phyloP scores from a whole-genome alignment of 1,140 invertebrate genomes.

The Bombus cullumanus region DNA sequence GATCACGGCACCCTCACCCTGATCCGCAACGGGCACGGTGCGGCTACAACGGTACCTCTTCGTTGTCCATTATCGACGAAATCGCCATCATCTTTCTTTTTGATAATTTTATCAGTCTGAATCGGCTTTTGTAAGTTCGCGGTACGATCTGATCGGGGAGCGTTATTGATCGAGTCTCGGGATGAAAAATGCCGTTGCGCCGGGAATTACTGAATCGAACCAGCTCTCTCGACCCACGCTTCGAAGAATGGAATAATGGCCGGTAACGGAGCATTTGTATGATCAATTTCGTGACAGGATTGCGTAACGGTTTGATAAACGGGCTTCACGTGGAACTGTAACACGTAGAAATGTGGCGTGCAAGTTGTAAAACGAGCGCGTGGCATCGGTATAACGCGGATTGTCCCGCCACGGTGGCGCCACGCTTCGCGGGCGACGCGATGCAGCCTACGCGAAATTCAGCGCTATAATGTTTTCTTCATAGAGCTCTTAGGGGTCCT shows the following conservation, averaged over 20 bases:
- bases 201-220: conserved; percentile 50
- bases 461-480: conserved; percentile 54
- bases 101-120: conserved; percentile 56
- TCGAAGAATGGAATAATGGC: conserved; percentile 40
- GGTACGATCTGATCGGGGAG: conserved; percentile 27
- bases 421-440: conserved; percentile 60
- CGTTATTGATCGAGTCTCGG: conserved; percentile 12
- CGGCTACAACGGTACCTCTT: conserved; percentile 69
- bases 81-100: conserved; percentile 57
- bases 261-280: conserved; percentile 40
- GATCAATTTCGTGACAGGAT: conserved; percentile 59
- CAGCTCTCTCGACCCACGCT: conserved; percentile 36
- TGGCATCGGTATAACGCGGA: conserved; percentile 63
- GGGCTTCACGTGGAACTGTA: conserved; percentile 45
- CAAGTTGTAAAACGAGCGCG: conserved; percentile 54
- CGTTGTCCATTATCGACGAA: conserved; percentile 65
- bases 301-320: conserved; percentile 59
- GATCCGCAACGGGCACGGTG: conserved; percentile 39
- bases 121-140: conserved; percentile 17
- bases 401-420: conserved; percentile 71
- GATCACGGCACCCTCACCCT: conserved; percentile 74
- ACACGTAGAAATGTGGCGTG: conserved; percentile 50
- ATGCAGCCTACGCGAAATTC: conserved; percentile 72
- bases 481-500: conserved; percentile 52
- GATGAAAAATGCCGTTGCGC: conserved; percentile 29